Base-by-base conservation (phyloP, 2,888 invertebrate genomes). In the Drosophila hamatofila region DNA sequence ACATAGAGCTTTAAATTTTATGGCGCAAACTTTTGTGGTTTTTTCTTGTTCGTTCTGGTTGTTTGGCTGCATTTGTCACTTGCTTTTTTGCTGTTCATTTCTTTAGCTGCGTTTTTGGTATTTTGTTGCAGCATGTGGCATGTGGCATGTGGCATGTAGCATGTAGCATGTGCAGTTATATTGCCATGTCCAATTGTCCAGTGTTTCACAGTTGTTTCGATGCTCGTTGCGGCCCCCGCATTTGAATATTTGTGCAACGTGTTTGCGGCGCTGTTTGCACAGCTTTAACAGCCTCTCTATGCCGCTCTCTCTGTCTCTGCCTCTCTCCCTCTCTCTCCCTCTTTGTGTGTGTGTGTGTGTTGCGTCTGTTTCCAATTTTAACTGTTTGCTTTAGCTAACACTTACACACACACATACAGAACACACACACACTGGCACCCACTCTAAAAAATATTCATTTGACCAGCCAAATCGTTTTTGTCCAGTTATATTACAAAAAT, bases 241-340 rank as follows among this genome's bases (percentile, higher is more conserved):
- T 37, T 77, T 72, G 81, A 57, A 76, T 84, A 86, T 85, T 85
- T 89, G 84, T 88, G 84, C 88, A 89, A 85, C 84, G 84, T 89
- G 84, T 89, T 88, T 89, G 84, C 70, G 75, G 83, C 68, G 33
- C 55, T 85, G 90, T 88, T 89, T 84, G 88, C 71, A 56, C 54
- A 80, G 89, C 84, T 88, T 87, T 83, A 62, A 68, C 63, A 57
- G 56, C 44, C 62, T 54, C 37, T 30, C 18, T 30, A 30, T 18
- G 48, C 6, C 18, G 2, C n/a, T n/a, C n/a, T 27, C 48, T 39
- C 25, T 60, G 25, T 39, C 5, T 61, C 23, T 51, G n/a, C 5
- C 5, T 2, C 11, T 6, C 48, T n/a, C 6, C 4, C 25, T 25
- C 25, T n/a, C n/a, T 25, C 9, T 25, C 39, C 42, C 42, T 42